Percentiles rank a stretch among this genome's conserved stretches.
These are phyloP conservation scores for Sterna hirundo DNA, from an alignment of 2,113 vertebrate species.

Conservation along the genomic window DNA sequence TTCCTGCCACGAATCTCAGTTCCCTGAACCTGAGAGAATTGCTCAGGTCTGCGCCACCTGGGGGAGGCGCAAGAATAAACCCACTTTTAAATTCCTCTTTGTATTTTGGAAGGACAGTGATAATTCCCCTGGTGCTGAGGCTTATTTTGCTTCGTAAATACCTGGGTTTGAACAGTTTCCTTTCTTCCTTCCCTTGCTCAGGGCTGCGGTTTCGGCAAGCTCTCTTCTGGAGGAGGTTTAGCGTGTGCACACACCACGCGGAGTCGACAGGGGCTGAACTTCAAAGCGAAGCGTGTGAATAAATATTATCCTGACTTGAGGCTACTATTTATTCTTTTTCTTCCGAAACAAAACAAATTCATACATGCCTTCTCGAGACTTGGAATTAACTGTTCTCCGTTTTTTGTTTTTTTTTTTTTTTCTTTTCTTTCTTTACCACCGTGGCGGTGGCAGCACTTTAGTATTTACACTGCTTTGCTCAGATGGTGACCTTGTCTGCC, in stretches of 20 bases:
- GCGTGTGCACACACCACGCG: not conserved
- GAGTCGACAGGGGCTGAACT: slow-evolving; percentile 25
- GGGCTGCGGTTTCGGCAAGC: not conserved
- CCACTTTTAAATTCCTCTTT: not conserved
- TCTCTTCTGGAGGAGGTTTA: not conserved
- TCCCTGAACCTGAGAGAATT: not conserved
- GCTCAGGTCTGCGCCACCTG: not conserved
- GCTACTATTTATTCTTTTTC: slow-evolving; percentile 30
- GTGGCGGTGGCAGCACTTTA: fast-evolving
- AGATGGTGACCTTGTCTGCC: not conserved
- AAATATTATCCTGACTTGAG: slow-evolving; percentile 41
- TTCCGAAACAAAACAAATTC: slow-evolving; percentile 33
- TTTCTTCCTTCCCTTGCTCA: slow-evolving; percentile 7
- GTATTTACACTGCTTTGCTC: not conserved
- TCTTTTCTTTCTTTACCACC: not conserved
- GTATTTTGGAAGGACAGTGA: not conserved
- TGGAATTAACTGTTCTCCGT: not conserved
- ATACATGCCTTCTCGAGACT: not conserved
- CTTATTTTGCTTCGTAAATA: not conserved
- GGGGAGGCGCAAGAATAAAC: not conserved
- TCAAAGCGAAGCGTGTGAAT: slow-evolving; percentile 36
- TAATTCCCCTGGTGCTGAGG: not conserved
- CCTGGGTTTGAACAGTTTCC: not conserved
- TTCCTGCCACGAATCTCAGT: not conserved
- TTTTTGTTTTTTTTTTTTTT: too few species aligned